phyloP scores from a whole-genome alignment of 2,797 vertebrate genomes.

The Erpetoichthys calabaricus region DNA sequence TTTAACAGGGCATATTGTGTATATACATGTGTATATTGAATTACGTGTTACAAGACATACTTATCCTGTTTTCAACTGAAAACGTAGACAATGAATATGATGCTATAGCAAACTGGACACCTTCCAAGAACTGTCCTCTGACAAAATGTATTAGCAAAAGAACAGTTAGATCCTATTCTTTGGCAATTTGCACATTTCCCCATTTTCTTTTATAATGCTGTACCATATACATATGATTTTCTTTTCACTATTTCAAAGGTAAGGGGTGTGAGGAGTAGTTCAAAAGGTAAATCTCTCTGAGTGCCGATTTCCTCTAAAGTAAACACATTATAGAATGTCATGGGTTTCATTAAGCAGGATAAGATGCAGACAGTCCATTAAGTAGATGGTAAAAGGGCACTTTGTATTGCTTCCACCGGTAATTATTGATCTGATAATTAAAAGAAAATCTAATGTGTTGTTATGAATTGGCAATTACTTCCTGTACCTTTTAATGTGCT shows the following conservation, averaged over 20 bases:
- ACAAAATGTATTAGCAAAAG: not conserved
- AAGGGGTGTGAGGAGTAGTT: not conserved
- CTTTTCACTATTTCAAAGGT: not conserved
- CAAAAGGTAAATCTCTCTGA: not conserved
- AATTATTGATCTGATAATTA: too few species aligned
- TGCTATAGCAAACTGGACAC: not conserved
- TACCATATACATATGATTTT: not conserved
- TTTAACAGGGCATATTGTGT: not conserved
- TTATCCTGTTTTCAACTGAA: constrained; percentile 1
- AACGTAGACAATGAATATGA: not conserved
- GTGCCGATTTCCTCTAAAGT: not conserved
- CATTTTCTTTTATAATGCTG: not conserved
- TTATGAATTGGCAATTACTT: too few species aligned
- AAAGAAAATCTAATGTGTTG: too few species aligned
- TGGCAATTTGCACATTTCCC: not conserved
- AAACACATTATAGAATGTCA: not conserved
- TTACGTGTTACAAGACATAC: not conserved
- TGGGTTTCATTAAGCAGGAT: too few species aligned
- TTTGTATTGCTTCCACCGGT: too few species aligned
- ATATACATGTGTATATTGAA: not conserved
- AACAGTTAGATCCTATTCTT: not conserved
- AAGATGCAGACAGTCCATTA: too few species aligned
- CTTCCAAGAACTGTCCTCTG: not conserved
- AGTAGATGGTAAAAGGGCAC: too few species aligned
- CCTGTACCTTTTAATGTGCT: too few species aligned